Conservation (phyloP, 2,888 invertebrate species). For the Melipona beecheii region DNA sequence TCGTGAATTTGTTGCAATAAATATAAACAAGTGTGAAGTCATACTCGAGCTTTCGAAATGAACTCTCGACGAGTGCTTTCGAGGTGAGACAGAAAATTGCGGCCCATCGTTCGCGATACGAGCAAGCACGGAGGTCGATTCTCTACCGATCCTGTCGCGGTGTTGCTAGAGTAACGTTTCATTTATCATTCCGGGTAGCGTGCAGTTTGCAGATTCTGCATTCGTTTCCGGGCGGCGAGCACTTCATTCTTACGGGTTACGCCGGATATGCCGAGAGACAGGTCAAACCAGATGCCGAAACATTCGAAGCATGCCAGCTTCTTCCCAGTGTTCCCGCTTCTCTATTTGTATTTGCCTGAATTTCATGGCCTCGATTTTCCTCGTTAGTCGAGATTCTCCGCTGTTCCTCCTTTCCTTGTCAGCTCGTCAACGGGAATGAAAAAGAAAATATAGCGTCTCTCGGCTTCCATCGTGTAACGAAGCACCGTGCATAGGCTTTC, state of each 20-base stretch:
- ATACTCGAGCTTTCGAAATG: neutral
- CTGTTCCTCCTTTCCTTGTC: conserved; percentile 47
- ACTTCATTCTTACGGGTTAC: conserved; percentile 62
- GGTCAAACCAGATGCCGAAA: conserved; percentile 54
- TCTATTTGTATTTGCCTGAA: conserved; percentile 42
- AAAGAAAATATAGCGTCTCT: conserved; percentile 36
- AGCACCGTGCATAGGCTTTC: conserved; percentile 23
- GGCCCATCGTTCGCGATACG: conserved; percentile 18
- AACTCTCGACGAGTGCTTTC: conserved; percentile 10
- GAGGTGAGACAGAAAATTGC: conserved; percentile 41
- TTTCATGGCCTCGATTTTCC: conserved; percentile 49
- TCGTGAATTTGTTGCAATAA: neutral
- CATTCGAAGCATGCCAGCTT: conserved; percentile 53
- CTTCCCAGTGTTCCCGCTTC: conserved; percentile 26
- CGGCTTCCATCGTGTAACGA: conserved; percentile 20
- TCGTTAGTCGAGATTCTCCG: conserved; percentile 42
- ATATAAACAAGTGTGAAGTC: neutral
- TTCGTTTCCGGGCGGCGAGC: conserved; percentile 57
- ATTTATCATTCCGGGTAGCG: conserved; percentile 60
- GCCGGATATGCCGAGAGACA: conserved; percentile 52
- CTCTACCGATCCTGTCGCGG: neutral
- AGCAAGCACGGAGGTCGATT: conserved; percentile 18
- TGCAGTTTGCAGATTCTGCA: conserved; percentile 64
- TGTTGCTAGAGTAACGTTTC: conserved; percentile 53
- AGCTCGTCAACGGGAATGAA: conserved; percentile 50